Base-by-base conservation (phyloP, 2,888 invertebrate species). In the Acholoe squamosa region DNA sequence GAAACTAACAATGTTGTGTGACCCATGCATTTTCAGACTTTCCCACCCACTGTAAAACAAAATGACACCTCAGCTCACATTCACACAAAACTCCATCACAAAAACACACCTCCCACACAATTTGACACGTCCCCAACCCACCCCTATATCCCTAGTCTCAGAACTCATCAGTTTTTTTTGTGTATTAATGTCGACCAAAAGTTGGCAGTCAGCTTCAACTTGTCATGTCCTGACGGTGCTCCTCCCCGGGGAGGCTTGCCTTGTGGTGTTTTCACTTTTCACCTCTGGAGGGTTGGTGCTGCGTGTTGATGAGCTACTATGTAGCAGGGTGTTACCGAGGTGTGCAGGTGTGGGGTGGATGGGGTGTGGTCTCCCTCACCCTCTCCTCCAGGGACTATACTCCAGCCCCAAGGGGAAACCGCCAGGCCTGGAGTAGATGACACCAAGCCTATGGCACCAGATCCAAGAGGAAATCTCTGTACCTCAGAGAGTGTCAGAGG, bases 211-310 rank as follows among this genome's bases (percentile, higher is more conserved):
- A 28, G 61, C n/a, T 61, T 61, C 61, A 61, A 61, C 61, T 61
- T n/a, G 61, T n/a, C 61, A n/a, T 12, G 61, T 61, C 61, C 61
- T 25, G 71, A 22, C 71, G 3, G 71, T 61, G 22, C 19, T n/a
- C 61, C n/a, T 28, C 84, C 51, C 84, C 14, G 33, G 84, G 84
- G 84, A 84, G 84, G 43, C 34, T 34, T n/a, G 5, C 19, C 31
- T 84, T 34, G 84, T 84, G 19, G 61, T 61, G 43, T 84, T 84
- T 84, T 84, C 84, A 84, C 84, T 84, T 84, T 84, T 84, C 84
- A 51, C 51, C 84, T 51, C 84, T 43, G 43, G 34, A 5, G 5
- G 61, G 22, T n/a, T 3, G 61, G 61, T 61, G 61, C 61, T 84
- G 84, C 14, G 71, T 84, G 84, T 84, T 84, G 84, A 84, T 84